Percentiles rank a stretch among this genome's conserved stretches.
These are phyloP conservation scores for Plecotus auritus DNA, from an alignment of 2,113 vertebrate species.

Conservation along the genomic window DNA sequence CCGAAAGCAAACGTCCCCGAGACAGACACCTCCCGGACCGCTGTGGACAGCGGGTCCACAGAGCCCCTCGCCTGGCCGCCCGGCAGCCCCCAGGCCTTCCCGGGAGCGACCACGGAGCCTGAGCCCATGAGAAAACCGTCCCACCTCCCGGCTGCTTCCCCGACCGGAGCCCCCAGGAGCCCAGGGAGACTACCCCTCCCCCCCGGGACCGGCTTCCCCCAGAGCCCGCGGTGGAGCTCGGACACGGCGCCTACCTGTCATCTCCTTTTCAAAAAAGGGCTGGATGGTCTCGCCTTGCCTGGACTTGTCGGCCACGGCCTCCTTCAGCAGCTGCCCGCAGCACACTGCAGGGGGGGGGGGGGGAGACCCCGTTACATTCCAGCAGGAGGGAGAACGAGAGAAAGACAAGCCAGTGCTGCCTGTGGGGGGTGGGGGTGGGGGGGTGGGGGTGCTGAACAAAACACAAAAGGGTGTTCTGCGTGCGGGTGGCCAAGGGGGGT, in stretches of 20 bases:
- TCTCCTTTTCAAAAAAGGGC: constrained; percentile 81
- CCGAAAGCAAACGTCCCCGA: not conserved
- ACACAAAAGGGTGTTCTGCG: constrained; percentile 59
- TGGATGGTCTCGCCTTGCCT: constrained; percentile 82
- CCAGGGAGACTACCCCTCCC: not conserved
- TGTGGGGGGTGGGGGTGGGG: constrained; percentile 57
- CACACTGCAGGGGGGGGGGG: constrained; percentile 84
- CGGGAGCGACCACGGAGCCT: not conserved
- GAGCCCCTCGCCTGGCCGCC: too few species aligned
- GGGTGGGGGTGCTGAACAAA: constrained; percentile 67
- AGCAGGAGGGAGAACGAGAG: constrained; percentile 68
- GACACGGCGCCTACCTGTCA: constrained; percentile 79
- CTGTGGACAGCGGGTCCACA: not conserved
- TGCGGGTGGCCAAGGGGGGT: constrained; percentile 21
- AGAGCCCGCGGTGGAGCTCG: not conserved
- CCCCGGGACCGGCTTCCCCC: too few species aligned
- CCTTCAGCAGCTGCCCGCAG: constrained; percentile 88
- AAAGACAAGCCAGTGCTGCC: constrained; percentile 27
- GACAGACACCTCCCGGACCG: not conserved
- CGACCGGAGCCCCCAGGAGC: not conserved
- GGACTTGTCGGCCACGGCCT: constrained; percentile 84
- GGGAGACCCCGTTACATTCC: constrained; percentile 78
- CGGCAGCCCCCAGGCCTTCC: too few species aligned
- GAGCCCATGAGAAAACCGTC: fast-evolving
- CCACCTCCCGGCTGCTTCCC: not conserved